Conservation (phyloP, 2,797 vertebrate genomes). For the Megaceryle alcyon region DNA sequence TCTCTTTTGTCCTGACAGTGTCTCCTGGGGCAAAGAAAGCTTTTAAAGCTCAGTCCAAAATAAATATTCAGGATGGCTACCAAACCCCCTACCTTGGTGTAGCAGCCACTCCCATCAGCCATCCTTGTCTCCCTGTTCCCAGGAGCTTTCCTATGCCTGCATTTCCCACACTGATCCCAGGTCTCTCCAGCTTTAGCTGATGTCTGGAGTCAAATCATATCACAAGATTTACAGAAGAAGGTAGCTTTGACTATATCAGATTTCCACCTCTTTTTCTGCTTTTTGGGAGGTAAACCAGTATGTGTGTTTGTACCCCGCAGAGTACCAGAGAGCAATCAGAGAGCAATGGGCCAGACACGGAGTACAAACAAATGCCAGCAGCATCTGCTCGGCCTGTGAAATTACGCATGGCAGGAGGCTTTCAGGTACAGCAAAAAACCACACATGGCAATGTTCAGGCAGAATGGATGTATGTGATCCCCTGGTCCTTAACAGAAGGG, state of each 20-base stretch:
- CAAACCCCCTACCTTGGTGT: too few species aligned
- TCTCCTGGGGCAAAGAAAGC: neutral
- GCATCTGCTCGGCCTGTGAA: neutral
- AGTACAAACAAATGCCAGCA: neutral
- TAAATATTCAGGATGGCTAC: neutral
- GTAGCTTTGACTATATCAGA: neutral
- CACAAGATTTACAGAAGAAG: neutral
- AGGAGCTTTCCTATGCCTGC: neutral
- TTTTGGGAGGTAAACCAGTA: neutral
- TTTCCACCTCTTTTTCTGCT: neutral
- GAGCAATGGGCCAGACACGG: accelerated
- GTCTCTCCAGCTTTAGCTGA: neutral
- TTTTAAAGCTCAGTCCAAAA: neutral
- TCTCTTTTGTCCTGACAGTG: neutral
- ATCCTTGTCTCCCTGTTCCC: neutral
- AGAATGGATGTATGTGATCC: neutral
- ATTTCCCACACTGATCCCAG: neutral
- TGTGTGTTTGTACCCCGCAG: neutral
- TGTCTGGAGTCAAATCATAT: neutral
- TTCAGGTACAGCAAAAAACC: neutral
- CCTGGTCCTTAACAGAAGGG: neutral
- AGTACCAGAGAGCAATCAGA: neutral
- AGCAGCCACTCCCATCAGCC: neutral
- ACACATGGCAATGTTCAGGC: neutral
- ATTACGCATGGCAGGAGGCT: neutral